Base-by-base conservation (phyloP, 2,888 invertebrate genomes). In the Nasonia oneida region DNA sequence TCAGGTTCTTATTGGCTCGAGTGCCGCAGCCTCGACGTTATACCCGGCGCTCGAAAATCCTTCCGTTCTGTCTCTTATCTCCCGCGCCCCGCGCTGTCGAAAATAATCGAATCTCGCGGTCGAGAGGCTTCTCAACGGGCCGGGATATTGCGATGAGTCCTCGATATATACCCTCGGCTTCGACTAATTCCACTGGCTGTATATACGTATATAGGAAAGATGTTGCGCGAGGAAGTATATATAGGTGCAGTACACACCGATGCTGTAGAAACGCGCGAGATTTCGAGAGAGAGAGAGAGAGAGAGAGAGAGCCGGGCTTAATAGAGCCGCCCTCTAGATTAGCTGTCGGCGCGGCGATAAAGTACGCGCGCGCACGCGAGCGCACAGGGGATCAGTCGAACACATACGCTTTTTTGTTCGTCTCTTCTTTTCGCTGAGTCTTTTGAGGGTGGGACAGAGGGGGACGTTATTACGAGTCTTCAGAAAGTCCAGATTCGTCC, bases 31-130 rank as follows among this genome's bases (percentile, higher is more conserved):
- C 37, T 3, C 37, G 71, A 15, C 15, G 37, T 53, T 61, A 23
- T n/a, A 39, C 23, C 53, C 33, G 2, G 39, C 6, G 23, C 50
- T 57, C 5, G 82, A 81, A 81, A 85, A 81, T 85, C 79, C 79
- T 64, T 73, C 71, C 61, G 83, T 57, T 75, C 83, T 47, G 39
- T 33, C n/a, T 70, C 53, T 61, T 76, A 47, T 79, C 79, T 77
- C 75, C 29, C 82, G 61, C 23, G 77, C 15, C 23, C 15, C 67
- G 23, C 67, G 23, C 70, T 12, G 50, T 64, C 73, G 82, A 84
- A 53, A 86, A 86, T 84, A 86, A 86, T 86, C 86, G 84, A 86
- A 86, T 86, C 86, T 76, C 77, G 83, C 86, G 83, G 71, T 71
- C 83, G 83, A 79, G 82, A 76, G 82, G 42, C 79, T 82, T 42